Conservation (phyloP, 2,797 vertebrate species). For the Lycodopsis pacificus region DNA sequence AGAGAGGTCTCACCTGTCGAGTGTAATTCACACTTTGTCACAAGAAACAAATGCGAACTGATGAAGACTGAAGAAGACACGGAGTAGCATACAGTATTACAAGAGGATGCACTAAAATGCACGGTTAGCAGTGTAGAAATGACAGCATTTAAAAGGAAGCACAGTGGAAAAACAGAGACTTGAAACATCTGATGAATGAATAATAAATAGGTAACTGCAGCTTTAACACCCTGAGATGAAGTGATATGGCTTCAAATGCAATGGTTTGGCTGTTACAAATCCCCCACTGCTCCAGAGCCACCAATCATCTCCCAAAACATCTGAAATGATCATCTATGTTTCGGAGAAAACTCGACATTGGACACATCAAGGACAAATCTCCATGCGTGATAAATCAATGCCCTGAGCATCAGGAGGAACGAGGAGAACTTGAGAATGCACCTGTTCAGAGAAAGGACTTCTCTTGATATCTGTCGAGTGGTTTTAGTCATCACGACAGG, state of each 20-base stretch:
- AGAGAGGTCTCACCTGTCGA: neutral
- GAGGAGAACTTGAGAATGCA: constrained; percentile 31
- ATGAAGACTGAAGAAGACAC: neutral
- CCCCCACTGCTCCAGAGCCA: constrained; percentile 31
- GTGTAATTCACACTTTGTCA: neutral
- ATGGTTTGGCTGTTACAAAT: constrained; percentile 20
- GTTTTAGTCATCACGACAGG: constrained; percentile 38
- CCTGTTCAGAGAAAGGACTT: constrained; percentile 37
- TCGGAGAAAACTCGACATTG: constrained; percentile 8
- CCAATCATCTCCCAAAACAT: constrained; percentile 44
- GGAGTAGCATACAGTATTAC: neutral
- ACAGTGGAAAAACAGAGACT: constrained; percentile 3
- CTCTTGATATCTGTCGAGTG: constrained; percentile 18
- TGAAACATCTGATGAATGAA: constrained; percentile 21
- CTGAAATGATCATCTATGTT: constrained; percentile 39
- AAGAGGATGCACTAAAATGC: neutral
- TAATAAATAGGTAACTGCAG: constrained; percentile 22
- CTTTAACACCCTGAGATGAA: constrained; percentile 15
- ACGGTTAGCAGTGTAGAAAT: neutral
- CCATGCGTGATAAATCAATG: constrained; percentile 44
- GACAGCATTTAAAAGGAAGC: neutral
- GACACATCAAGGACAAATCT: constrained; percentile 5
- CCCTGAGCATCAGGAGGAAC: constrained; percentile 8
- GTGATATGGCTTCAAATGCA: constrained; percentile 21
- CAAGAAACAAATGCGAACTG: neutral